phyloP scores from a whole-genome alignment of 2,888 invertebrate genomes.

The Epinotia bilunana region DNA sequence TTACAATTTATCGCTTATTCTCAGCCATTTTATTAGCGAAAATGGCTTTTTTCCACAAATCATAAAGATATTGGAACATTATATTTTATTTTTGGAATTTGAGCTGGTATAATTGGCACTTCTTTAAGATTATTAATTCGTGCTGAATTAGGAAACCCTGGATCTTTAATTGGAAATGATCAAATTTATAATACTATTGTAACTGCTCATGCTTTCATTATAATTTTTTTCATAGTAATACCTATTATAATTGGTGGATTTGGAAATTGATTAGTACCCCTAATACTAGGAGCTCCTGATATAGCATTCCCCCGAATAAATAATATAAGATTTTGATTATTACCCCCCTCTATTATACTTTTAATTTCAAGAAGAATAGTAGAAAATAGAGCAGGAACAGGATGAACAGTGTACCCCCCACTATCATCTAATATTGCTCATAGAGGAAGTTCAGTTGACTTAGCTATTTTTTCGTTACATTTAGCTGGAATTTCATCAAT shows the following conservation, averaged over 20 bases:
- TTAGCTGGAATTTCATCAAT: constrained; percentile 90
- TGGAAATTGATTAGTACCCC: constrained; percentile 91
- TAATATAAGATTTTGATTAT: constrained; percentile 92
- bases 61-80: constrained; percentile 91
- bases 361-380: constrained; percentile 86
- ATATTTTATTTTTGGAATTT: constrained; percentile 88
- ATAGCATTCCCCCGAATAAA: constrained; percentile 93
- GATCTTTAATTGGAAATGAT: constrained; percentile 88
- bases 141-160: constrained; percentile 87
- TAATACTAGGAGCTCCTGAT: constrained; percentile 91
- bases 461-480: constrained; percentile 91
- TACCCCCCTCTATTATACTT: constrained; percentile 88
- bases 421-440: constrained; percentile 86
- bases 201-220: constrained; percentile 91
- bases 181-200: constrained; percentile 92
- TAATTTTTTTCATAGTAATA: constrained; percentile 92
- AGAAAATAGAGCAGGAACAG: constrained; percentile 89
- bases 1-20: constrained; percentile 86
- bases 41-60: constrained; percentile 88
- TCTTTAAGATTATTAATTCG: constrained; percentile 90
- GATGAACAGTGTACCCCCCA: constrained; percentile 91
- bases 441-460: constrained; percentile 87
- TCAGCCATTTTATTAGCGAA: constrained; percentile 87
- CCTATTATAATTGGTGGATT: constrained; percentile 92
- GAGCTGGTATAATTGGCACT: constrained; percentile 88